phyloP scores from a whole-genome alignment of 64 coral and sea anemone genomes.

The Montipora efflorescens region DNA sequence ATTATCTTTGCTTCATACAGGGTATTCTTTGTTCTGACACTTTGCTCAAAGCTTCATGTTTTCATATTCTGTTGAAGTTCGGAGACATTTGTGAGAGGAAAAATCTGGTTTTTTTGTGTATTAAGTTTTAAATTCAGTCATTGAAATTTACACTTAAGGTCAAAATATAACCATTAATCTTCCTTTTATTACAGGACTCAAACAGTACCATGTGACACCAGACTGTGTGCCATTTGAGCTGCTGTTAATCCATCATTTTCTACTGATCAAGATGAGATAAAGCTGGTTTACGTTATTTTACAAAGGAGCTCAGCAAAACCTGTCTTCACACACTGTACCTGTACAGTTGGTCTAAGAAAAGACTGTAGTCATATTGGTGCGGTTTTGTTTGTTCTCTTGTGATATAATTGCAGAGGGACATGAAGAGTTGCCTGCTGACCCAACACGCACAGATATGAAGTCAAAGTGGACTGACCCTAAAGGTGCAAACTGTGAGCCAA shows the following conservation, averaged over 20 bases:
- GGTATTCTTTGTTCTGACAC: background rate
- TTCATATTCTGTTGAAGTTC: too few species aligned
- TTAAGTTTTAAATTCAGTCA: too few species aligned
- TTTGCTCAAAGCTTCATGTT: too few species aligned
- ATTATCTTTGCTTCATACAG: background rate
- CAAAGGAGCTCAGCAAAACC: conserved; percentile 29
- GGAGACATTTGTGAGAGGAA: too few species aligned
- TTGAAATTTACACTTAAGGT: too few species aligned
- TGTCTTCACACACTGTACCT: conserved; percentile 39
- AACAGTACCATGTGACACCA: conserved; percentile 45
- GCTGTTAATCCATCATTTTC: conserved; percentile 51
- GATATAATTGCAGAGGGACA: conserved; percentile 58
- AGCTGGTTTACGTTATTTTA: conserved; percentile 33
- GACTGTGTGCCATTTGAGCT: conserved; percentile 55
- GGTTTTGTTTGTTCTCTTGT: conserved; percentile 54
- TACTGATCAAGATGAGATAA: conserved; percentile 41
- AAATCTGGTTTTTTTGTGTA: background rate
- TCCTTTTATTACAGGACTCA: conserved; percentile 31
- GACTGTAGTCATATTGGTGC: conserved; percentile 64
- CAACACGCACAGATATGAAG: conserved; percentile 48
- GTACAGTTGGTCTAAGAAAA: conserved; percentile 39
- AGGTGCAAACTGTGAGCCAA: conserved; percentile 66
- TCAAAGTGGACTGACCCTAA: conserved; percentile 56
- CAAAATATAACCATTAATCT: background rate
- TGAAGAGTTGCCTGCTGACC: conserved; percentile 20